A percentile compares a stretch with the other conserved stretches of the same genome.
These are phyloP conservation scores for Pseudochromis fuscus DNA, from an alignment of 2,797 vertebrate genomes.

Conservation along the genomic window DNA sequence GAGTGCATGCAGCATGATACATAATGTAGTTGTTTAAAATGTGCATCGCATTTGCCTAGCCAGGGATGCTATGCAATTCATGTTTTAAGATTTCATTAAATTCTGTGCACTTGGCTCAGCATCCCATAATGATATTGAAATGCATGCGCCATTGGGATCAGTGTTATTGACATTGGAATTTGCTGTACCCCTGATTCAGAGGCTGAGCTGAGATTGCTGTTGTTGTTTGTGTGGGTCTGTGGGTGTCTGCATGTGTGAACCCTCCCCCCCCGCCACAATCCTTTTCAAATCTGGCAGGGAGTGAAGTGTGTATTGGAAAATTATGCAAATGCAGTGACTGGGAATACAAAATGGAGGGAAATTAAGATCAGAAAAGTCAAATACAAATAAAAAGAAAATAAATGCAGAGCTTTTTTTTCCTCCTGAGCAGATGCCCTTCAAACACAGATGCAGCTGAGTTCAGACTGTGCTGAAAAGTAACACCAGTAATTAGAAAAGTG, in stretches of 20 bases:
- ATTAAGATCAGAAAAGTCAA: conserved; percentile 68
- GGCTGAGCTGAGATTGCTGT: conserved; percentile 72
- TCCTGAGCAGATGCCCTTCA: conserved; percentile 54
- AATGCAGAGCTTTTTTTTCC: conserved; percentile 24
- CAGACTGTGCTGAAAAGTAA: conserved; percentile 49
- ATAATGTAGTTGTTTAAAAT: conserved; percentile 53
- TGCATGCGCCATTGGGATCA: conserved; percentile 78
- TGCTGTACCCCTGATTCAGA: conserved; percentile 70
- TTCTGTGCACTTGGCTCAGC: conserved; percentile 71
- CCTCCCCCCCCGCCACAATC: background rate
- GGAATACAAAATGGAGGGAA: conserved; percentile 61
- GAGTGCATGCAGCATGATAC: conserved; percentile 40
- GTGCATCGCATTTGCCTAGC: conserved; percentile 56
- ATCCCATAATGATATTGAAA: conserved; percentile 82
- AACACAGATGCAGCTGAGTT: conserved; percentile 25
- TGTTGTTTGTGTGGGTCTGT: conserved; percentile 57
- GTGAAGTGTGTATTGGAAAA: conserved; percentile 79
- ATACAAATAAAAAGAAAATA: conserved; percentile 54
- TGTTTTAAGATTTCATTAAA: conserved; percentile 78
- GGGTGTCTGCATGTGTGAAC: conserved; percentile 30
- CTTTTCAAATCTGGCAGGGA: conserved; percentile 70
- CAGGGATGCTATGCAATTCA: conserved; percentile 49
- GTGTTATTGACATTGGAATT: conserved; percentile 80
- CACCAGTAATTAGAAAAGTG: conserved; percentile 63
- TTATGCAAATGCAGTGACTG: conserved; percentile 72